A percentile compares a stretch with the other conserved stretches of the same genome.
Evolutionary conservation across 1,140 invertebrate genomes (phyloP).

Genomic region (Lysiphlebus fabarum): DNA sequence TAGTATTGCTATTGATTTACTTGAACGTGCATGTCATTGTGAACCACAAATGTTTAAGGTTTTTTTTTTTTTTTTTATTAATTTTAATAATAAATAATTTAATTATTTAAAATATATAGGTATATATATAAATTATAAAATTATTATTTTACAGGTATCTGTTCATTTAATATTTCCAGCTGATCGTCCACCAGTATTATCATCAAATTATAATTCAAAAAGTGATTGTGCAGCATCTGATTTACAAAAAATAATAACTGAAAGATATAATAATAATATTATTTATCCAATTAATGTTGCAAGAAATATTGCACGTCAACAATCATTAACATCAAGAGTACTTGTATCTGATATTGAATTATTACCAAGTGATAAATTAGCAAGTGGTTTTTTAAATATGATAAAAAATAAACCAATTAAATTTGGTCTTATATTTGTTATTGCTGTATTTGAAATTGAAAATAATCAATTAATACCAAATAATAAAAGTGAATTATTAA

Average conservation of each 20-base stretch:
- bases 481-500: conserved; percentile 57
- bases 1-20: conserved; percentile 59
- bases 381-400: conserved; percentile 63
- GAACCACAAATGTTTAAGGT: conserved; percentile 65
- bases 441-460: conserved; percentile 75
- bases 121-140: conserved; percentile 16
- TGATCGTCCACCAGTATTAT: conserved; percentile 39
- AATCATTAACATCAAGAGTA: conserved; percentile 63
- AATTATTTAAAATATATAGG: not conserved
- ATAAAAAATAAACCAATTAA: conserved; percentile 51
- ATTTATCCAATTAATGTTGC: conserved; percentile 76
- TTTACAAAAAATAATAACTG: conserved; percentile 49
- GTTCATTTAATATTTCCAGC: conserved; percentile 67
- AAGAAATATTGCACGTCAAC: conserved; percentile 65
- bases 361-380: conserved; percentile 64
- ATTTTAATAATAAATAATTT: conserved; percentile 11
- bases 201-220: conserved; percentile 8
- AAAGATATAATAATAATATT: conserved; percentile 55
- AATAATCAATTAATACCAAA: conserved; percentile 59
- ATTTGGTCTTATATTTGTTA: conserved; percentile 62
- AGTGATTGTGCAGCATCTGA: conserved; percentile 43
- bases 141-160: conserved; percentile 55
- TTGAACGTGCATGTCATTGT: conserved; percentile 64
- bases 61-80: conserved; percentile 39
- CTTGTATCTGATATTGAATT: conserved; percentile 77